Evolutionary conservation across 2,113 vertebrate species (phyloP).

Genomic region (Callipepla californica): DNA sequence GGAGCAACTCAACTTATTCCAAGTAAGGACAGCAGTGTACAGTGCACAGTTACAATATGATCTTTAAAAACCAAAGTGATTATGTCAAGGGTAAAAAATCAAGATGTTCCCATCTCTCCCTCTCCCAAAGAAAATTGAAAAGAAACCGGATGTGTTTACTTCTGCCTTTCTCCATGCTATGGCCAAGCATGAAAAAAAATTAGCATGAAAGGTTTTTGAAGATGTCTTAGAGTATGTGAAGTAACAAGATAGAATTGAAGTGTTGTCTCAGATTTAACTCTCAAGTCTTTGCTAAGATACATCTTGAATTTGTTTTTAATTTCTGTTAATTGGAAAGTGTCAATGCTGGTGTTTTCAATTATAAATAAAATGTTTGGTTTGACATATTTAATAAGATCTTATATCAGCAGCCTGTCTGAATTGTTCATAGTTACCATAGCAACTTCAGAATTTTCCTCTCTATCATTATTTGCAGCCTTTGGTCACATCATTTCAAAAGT

Average conservation of each 20-base stretch:
- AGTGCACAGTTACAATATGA: not conserved
- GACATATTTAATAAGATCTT: slow-evolving; percentile 60
- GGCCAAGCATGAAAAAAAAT: not conserved
- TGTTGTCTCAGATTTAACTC: not conserved
- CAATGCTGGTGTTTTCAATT: slow-evolving; percentile 24
- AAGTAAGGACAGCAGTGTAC: not conserved
- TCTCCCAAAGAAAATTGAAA: not conserved
- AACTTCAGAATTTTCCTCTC: slow-evolving; percentile 54
- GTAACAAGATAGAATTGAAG: slow-evolving; percentile 23
- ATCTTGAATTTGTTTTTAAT: slow-evolving; percentile 52
- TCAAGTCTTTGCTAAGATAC: slow-evolving; percentile 20
- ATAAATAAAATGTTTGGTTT: slow-evolving; percentile 66
- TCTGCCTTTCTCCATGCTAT: slow-evolving; percentile 2
- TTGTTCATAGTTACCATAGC: slow-evolving; percentile 65
- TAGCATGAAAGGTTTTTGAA: not conserved
- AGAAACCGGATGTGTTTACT: not conserved
- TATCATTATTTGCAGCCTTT: slow-evolving; percentile 56
- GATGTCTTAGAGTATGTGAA: not conserved
- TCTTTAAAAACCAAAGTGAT: not conserved
- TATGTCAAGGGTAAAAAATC: slow-evolving; percentile 6
- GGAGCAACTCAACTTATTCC: slow-evolving; percentile 1
- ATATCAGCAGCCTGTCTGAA: slow-evolving; percentile 65
- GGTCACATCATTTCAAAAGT: slow-evolving; percentile 53
- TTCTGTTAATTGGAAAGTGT: slow-evolving; percentile 33
- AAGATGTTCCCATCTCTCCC: not conserved